Evolutionary conservation across 2,113 vertebrate genomes (phyloP), one percentile per base, ranked within the genome.

Genomic region (Proteles cristata): DNA sequence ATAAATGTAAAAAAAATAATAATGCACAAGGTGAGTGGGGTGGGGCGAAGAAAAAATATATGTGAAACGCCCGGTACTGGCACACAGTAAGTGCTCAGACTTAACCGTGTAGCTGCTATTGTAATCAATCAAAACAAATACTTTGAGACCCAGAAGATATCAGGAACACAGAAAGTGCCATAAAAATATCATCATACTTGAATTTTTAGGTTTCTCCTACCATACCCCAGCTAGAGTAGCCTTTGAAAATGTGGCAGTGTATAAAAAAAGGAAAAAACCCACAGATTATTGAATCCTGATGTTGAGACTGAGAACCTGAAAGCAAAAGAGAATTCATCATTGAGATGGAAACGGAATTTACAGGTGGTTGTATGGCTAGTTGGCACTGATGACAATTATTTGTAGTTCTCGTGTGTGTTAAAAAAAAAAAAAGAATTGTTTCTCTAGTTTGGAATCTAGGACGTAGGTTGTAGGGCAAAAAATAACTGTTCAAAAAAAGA

Each of bases 251-350:
- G 53, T 21, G 63, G 11, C 39, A 90, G 39, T 86, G 8, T 90
- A 25, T 21, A 26, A n/a, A 88, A 43, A 33, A 23, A 5, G 23
- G 63, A n/a, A 45, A 25, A 61, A 39, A 25, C 1, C 23, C 25
- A 11, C 33, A 43, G 31, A 66, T 48, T 84, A 73, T 79, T 88
- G 93, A 90, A 91, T 93, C 3, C 21, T 71, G 86, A 45, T 58
- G n/a, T 81, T 77, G 23, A 88, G n/a, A 69, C 17, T 66, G 58
- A 96, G 14, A 85, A 74, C 25, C 65, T 31, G 65, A 87, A 90
- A 74, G 73, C 23, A 55, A 88, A 97, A 61, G 55, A 93, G 33
- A 93, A 90, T 73, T 95, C n/a, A 77, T 83, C 50, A 66, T 11
- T 82, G 73, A 90, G 35, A 63, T 50, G 17, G 45, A 96, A 89